These are phyloP conservation scores for Hyppa rectilinea DNA, from an alignment of 2,888 invertebrate species.

Conservation along the genomic window DNA sequence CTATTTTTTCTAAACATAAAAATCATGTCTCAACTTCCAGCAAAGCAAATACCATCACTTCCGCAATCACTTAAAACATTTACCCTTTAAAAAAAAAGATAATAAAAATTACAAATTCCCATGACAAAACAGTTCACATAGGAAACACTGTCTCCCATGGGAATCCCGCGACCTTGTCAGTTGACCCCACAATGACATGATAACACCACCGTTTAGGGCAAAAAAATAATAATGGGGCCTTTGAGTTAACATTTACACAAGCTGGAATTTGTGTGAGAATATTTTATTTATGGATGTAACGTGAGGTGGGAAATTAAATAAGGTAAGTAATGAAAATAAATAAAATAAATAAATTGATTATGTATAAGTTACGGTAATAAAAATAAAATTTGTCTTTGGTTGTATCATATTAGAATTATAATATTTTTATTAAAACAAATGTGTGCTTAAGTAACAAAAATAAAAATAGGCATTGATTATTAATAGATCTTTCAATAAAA, in stretches of 20 bases:
- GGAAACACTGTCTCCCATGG: slow-evolving; percentile 67
- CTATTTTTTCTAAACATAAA: not conserved
- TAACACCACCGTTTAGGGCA: slow-evolving; percentile 48
- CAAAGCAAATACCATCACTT: not conserved
- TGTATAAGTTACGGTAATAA: too few relatives aligned
- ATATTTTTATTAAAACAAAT: not conserved
- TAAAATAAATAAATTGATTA: too few relatives aligned
- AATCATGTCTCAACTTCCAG: not conserved
- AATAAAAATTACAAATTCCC: slow-evolving; percentile 65
- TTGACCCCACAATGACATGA: slow-evolving; percentile 65
- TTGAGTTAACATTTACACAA: slow-evolving; percentile 47
- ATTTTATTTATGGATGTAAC: slow-evolving; percentile 18
- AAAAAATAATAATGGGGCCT: slow-evolving; percentile 38
- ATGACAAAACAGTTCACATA: slow-evolving; percentile 64
- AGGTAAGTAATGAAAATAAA: not conserved
- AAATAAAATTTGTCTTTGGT: too few relatives aligned
- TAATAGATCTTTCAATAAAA: too few relatives aligned
- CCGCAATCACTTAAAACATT: slow-evolving; percentile 11
- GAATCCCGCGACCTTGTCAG: slow-evolving; percentile 66
- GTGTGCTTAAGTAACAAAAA: not conserved
- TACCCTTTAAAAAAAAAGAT: slow-evolving; percentile 37
- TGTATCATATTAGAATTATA: too few relatives aligned
- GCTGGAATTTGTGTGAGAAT: slow-evolving; percentile 34
- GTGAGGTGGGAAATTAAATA: not conserved
- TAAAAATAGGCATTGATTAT: not conserved